These are phyloP conservation scores for Oreohelix idahoensis DNA, from an alignment of 1,140 invertebrate species.

Conservation along the genomic window DNA sequence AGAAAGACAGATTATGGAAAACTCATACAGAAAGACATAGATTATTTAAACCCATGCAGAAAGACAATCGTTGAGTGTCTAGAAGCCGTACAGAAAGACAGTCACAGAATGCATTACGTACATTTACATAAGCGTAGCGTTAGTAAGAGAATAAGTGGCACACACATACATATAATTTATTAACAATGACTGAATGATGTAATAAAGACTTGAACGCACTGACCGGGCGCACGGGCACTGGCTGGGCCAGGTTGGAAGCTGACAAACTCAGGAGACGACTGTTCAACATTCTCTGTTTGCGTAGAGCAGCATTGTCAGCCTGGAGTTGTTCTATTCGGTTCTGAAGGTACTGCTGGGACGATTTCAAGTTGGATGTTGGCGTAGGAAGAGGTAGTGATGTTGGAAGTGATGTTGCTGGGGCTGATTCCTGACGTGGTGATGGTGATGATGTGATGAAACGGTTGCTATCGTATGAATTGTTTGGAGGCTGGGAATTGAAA, in stretches of 20 bases:
- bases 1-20: no score
- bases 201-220: conserved; percentile 18
- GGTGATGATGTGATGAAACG: conserved; percentile 6
- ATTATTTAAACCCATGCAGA: no score
- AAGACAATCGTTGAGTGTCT: no score
- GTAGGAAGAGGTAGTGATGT: neutral
- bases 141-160: no score
- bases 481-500: no score
- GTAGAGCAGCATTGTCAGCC: conserved; percentile 54
- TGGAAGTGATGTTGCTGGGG: conserved; percentile 15
- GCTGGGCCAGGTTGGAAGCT: conserved; percentile 52
- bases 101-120: no score
- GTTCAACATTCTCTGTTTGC: conserved; percentile 47
- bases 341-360: conserved; percentile 42
- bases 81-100: no score
- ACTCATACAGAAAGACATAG: no score
- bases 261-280: conserved; percentile 38
- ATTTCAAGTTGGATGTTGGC: neutral
- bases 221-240: conserved; percentile 41
- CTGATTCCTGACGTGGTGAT: neutral
- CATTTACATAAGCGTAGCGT: no score
- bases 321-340: conserved; percentile 53
- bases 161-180: no score
- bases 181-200: no score
- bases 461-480: neutral